Percentiles rank a stretch among this genome's conserved stretches.
Conservation (phyloP, 2,113 vertebrate species). For the Urocitellus parryii region DNA sequence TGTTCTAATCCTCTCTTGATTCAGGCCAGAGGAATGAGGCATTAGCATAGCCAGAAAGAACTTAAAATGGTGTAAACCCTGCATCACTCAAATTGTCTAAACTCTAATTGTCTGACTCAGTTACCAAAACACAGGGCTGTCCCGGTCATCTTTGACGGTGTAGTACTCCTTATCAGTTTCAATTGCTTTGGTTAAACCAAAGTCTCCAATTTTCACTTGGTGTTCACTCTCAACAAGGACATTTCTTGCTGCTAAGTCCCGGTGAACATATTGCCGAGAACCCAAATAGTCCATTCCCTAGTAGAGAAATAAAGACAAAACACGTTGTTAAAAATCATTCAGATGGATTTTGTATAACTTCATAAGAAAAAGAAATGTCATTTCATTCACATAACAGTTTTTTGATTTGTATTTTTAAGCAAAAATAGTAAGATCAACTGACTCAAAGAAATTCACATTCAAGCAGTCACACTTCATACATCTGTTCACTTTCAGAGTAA, state of each 20-base stretch:
- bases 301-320: neutral
- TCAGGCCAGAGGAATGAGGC: neutral
- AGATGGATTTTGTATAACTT: neutral
- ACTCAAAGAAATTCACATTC: neutral
- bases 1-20: neutral
- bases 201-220: constrained; percentile 98
- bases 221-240: constrained; percentile 96
- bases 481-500: neutral
- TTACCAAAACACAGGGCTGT: constrained; percentile 98
- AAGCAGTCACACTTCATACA: constrained; percentile 2
- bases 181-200: constrained; percentile 97
- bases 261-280: constrained; percentile 95
- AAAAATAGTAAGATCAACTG: neutral
- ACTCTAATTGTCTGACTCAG: neutral
- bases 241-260: constrained; percentile 96
- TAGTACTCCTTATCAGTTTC: constrained; percentile 98
- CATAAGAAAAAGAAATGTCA: neutral
- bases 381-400: neutral
- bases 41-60: neutral
- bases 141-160: constrained; percentile 95
- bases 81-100: neutral
- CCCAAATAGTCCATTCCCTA: constrained; percentile 98
- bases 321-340: neutral
- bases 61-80: neutral
- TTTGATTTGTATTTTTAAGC: neutral